A percentile compares a stretch with the other conserved stretches of the same genome.
Conservation (phyloP, 2,888 invertebrate species). For the Rapana venosa region DNA sequence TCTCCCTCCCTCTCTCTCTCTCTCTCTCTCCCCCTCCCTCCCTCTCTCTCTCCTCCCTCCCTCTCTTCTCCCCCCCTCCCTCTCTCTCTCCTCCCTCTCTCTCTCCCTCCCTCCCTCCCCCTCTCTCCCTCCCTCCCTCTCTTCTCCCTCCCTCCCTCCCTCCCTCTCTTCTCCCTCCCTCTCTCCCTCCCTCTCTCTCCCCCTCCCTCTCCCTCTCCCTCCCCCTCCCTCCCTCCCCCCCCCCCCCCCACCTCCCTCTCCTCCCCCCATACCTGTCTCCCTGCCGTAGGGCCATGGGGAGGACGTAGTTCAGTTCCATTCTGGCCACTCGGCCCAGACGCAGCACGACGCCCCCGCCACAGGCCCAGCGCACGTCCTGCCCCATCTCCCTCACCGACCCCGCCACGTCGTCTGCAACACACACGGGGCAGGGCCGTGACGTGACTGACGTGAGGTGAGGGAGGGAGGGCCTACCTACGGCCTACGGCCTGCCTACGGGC, state of each 20-base stretch:
- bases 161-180: background rate
- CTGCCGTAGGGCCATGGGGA: slow-evolving; percentile 85
- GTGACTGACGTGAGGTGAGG: too few relatives aligned
- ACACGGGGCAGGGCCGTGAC: too few relatives aligned
- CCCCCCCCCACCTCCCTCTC: background rate
- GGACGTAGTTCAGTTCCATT: slow-evolving; percentile 95
- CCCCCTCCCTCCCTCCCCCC: background rate
- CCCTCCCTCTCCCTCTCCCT: background rate
- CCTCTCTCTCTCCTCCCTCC: too few relatives aligned
- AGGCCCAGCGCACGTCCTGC: slow-evolving; percentile 45
- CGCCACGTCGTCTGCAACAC: slow-evolving; percentile 38
- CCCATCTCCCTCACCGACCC: slow-evolving; percentile 40
- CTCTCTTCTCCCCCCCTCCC: too few relatives aligned
- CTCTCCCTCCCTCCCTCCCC: too few relatives aligned
- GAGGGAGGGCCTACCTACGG: too few relatives aligned
- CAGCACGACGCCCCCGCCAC: slow-evolving; percentile 90
- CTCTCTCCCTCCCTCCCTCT: background rate
- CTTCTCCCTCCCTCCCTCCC: background rate
- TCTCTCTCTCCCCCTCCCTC: too few relatives aligned
- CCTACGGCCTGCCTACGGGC: too few relatives aligned
- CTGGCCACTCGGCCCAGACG: slow-evolving; percentile 91
- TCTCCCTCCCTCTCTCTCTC: too few relatives aligned
- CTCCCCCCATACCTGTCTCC: slow-evolving; percentile 81
- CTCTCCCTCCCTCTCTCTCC: background rate
- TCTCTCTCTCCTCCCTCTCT: too few relatives aligned